Evolutionary conservation across 30 jellyfish, hydroid and myxozoan genomes (phyloP).

Genomic region (Aurelia sp.): DNA sequence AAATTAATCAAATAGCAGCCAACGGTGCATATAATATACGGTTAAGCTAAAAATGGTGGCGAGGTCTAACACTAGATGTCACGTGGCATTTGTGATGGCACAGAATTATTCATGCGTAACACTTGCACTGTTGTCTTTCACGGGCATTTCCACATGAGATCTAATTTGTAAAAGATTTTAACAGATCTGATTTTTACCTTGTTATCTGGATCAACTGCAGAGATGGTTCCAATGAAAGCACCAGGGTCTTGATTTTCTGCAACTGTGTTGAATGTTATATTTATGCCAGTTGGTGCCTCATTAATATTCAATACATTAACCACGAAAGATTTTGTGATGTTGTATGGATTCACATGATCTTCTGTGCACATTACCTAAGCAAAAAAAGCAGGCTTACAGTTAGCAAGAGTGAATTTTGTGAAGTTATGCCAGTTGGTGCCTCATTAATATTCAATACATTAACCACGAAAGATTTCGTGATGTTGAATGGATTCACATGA

Average conservation of each 20-base stretch:
- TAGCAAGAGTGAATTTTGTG: too few species aligned
- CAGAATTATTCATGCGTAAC: too few species aligned
- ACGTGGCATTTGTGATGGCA: too few species aligned
- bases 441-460: conserved; percentile 76
- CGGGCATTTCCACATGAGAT: too few species aligned
- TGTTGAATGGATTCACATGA: conserved; percentile 45
- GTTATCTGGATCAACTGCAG: conserved; percentile 85
- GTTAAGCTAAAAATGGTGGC: too few species aligned
- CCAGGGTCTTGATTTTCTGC: conserved; percentile 74
- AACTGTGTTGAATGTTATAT: conserved; percentile 42
- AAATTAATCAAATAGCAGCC: too few species aligned
- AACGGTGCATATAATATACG: too few species aligned
- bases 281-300: conserved; percentile 75
- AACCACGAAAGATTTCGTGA: conserved; percentile 41
- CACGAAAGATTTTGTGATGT: conserved; percentile 45
- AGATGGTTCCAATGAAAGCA: conserved; percentile 50
- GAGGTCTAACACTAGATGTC: too few species aligned
- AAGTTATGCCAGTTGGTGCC: too few species aligned
- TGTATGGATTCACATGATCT: conserved; percentile 44
- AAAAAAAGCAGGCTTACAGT: too few species aligned
- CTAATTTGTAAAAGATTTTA: too few species aligned
- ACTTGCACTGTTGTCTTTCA: too few species aligned
- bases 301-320: conserved; percentile 65
- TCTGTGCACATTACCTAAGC: conserved; percentile 65
- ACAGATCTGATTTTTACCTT: conserved; percentile 32